Percentiles rank a stretch among this genome's conserved stretches.
phyloP scores from a whole-genome alignment of 2,797 vertebrate genomes.

The Intellagama lesueurii region DNA sequence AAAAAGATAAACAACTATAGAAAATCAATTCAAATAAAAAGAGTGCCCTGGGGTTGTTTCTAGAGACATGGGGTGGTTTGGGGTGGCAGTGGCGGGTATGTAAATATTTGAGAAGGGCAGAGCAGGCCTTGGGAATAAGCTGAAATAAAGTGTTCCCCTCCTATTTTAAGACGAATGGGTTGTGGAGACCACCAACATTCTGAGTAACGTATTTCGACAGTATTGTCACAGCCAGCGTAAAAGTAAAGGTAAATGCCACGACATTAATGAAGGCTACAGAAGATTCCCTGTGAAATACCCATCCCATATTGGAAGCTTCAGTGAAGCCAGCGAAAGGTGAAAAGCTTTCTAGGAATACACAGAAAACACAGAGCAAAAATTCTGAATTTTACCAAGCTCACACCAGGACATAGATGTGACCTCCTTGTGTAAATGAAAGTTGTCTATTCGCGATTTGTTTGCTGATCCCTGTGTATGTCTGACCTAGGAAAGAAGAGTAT shows the following conservation, averaged over 20 bases:
- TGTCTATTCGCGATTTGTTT: too few species aligned
- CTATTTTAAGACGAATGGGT: slow-evolving; percentile 29
- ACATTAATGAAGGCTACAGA: neutral
- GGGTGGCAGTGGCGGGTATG: slow-evolving; percentile 18
- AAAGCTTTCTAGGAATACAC: neutral
- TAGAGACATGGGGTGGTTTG: slow-evolving; percentile 55
- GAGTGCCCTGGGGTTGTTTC: slow-evolving; percentile 69
- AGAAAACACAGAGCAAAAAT: too few species aligned
- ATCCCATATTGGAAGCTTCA: slow-evolving; percentile 24
- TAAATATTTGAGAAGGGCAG: slow-evolving; percentile 59
- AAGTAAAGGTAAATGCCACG: neutral
- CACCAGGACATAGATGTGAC: too few species aligned
- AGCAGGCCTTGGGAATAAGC: slow-evolving; percentile 43
- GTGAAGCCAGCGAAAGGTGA: slow-evolving; percentile 22
- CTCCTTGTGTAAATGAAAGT: too few species aligned
- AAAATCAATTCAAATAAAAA: slow-evolving; percentile 80
- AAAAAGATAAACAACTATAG: slow-evolving; percentile 79
- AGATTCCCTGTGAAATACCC: slow-evolving; percentile 31
- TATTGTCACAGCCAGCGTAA: slow-evolving; percentile 39
- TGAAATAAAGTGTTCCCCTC: slow-evolving; percentile 25
- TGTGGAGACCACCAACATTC: slow-evolving; percentile 51
- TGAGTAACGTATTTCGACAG: slow-evolving; percentile 60
- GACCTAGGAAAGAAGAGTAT: too few species aligned
- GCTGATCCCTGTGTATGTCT: too few species aligned
- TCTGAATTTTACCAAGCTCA: too few species aligned